phyloP scores from a whole-genome alignment of 2,113 vertebrate genomes.

The Nycticebus coucang region DNA sequence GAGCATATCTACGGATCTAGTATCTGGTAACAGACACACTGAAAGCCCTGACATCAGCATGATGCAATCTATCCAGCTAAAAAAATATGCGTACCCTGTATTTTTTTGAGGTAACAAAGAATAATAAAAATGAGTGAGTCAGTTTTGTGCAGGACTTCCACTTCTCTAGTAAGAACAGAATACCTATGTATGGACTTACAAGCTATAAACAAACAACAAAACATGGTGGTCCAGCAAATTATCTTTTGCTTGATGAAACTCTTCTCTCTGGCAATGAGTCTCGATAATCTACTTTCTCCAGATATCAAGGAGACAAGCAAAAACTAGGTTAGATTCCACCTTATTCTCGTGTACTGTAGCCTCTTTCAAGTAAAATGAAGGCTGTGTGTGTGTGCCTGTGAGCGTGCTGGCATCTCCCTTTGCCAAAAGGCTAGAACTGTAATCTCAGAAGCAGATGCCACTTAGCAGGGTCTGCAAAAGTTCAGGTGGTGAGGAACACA shows the following conservation, averaged over 20 bases:
- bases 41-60: too few relatives aligned
- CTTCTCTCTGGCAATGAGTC: background rate
- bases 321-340: background rate
- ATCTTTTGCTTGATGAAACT: background rate
- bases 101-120: too few relatives aligned
- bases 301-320: background rate
- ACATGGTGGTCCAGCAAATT: background rate
- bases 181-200: too few relatives aligned
- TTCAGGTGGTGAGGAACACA: slow-evolving; percentile 6
- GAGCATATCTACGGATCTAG: too few relatives aligned
- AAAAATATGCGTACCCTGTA: too few relatives aligned
- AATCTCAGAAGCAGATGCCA: background rate
- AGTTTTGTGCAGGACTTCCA: too few relatives aligned
- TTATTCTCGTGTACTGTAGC: background rate
- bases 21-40: too few relatives aligned
- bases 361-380: slow-evolving; percentile 36
- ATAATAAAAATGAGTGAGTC: too few relatives aligned
- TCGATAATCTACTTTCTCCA: background rate
- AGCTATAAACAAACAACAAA: too few relatives aligned
- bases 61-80: too few relatives aligned
- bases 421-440: background rate
- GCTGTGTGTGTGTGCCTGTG: background rate
- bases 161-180: too few relatives aligned
- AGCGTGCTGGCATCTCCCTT: background rate
- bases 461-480: slow-evolving; percentile 10